Conservation (phyloP, 2,797 vertebrate species). For the Poeciliopsis presidionis region DNA sequence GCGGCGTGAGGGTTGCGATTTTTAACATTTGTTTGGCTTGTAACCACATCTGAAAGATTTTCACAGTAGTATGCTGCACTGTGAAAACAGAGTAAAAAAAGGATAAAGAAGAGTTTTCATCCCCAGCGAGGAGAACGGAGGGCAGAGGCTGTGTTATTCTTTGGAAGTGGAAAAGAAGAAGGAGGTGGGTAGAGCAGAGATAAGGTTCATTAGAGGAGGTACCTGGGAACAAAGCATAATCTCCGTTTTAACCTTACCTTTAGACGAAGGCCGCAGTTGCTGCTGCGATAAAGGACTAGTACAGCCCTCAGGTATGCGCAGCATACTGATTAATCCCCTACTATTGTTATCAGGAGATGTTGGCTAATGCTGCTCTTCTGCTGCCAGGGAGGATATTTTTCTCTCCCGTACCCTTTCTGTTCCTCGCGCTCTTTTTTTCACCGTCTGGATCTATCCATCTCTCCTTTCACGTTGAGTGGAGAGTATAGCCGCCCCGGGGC, state of each 20-base stretch:
- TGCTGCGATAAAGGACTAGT: conserved; percentile 71
- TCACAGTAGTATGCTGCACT: conserved; percentile 20
- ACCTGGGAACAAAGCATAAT: conserved; percentile 74
- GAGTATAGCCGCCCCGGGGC: conserved; percentile 57
- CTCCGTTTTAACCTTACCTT: conserved; percentile 82
- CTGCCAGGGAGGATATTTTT: conserved; percentile 51
- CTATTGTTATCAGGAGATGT: conserved; percentile 72
- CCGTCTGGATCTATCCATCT: conserved; percentile 52
- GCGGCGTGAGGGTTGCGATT: too few species aligned
- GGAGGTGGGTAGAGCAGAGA: conserved; percentile 69
- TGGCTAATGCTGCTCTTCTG: conserved; percentile 61
- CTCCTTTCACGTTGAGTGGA: conserved; percentile 46
- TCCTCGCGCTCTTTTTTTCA: conserved; percentile 38
- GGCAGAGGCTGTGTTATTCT: conserved; percentile 48
- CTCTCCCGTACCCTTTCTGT: conserved; percentile 41
- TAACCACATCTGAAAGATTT: too few species aligned
- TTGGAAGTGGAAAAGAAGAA: conserved; percentile 54
- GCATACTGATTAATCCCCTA: conserved; percentile 76
- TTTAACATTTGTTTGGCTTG: too few species aligned
- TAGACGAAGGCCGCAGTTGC: conserved; percentile 65
- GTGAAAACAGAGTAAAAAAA: conserved; percentile 37
- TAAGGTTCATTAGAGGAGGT: conserved; percentile 79
- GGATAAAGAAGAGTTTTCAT: conserved; percentile 26
- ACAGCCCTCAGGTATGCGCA: conserved; percentile 45
- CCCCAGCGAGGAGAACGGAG: conserved; percentile 36